Conservation (phyloP, 2,888 invertebrate species). For the Hydrotaea cyrtoneurina region DNA sequence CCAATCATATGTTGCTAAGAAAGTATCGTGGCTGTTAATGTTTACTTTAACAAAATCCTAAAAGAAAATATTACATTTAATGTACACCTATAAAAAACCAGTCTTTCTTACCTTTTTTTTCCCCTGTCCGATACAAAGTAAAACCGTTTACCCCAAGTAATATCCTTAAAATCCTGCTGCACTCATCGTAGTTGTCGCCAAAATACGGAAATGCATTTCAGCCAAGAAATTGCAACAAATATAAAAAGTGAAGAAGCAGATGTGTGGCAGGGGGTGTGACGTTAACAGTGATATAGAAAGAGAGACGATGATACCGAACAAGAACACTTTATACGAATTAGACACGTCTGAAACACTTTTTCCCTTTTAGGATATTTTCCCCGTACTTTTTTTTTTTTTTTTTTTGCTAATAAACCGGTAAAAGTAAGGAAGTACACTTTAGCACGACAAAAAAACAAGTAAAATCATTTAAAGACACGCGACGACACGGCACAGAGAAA, state of each 20-base stretch:
- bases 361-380: neutral
- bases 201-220: constrained; percentile 26
- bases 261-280: neutral
- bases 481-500: no score
- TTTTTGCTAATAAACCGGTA: constrained; percentile 20
- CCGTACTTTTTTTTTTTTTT: neutral
- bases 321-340: neutral
- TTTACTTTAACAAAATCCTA: no score
- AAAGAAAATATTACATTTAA: no score
- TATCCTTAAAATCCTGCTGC: constrained; percentile 2
- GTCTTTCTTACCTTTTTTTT: neutral
- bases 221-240: neutral
- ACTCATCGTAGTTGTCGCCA: neutral
- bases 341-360: neutral
- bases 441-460: neutral
- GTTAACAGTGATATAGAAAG: neutral
- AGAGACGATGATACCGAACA: neutral
- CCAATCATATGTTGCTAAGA: no score
- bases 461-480: neutral
- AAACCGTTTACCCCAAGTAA: neutral
- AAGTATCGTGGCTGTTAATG: no score
- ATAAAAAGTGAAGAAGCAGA: no score
- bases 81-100: neutral
- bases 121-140: neutral
- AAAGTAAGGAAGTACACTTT: constrained; percentile 3